Conservation (phyloP, 37 sponge, comb jelly and placozoan genomes). For the Diacarnus erythraeanus region DNA sequence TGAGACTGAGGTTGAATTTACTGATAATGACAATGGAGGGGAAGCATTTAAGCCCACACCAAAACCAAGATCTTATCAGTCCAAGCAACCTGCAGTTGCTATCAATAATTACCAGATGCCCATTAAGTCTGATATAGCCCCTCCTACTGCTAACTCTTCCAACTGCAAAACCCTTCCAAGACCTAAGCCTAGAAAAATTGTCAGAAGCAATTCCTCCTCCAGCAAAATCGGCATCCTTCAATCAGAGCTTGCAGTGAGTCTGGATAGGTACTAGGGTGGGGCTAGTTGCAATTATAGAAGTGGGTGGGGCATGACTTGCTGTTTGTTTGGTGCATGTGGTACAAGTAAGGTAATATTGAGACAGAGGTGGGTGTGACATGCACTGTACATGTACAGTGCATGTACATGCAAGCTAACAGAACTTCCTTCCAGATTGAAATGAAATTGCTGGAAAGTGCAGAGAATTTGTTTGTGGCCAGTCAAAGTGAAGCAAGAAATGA, state of each 20-base stretch:
- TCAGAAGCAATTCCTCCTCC: neutral
- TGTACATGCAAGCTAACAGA: too few relatives aligned
- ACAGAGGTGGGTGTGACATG: too few relatives aligned
- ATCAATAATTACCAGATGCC: conserved; percentile 1
- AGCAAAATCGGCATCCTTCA: conserved; percentile 2
- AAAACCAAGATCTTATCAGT: conserved; percentile 2
- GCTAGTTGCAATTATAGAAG: too few relatives aligned
- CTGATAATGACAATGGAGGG: neutral
- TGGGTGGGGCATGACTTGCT: too few relatives aligned
- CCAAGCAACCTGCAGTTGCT: neutral
- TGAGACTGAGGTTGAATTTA: neutral
- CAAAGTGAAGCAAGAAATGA: conserved; percentile 16
- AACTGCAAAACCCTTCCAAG: conserved; percentile 11
- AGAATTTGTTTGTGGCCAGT: conserved; percentile 19
- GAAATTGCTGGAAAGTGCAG: conserved; percentile 63
- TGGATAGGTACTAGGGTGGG: too few relatives aligned
- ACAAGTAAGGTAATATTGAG: too few relatives aligned
- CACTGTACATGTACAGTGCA: too few relatives aligned
- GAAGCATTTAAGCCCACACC: neutral
- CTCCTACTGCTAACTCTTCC: conserved; percentile 6
- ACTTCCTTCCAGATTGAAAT: conserved; percentile 41
- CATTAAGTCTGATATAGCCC: conserved; percentile 15
- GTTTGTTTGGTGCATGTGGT: too few relatives aligned
- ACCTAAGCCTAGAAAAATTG: conserved; percentile 12
- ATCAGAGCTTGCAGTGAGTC: conserved; percentile 21